phyloP scores from a whole-genome alignment of 2,113 vertebrate species.

The Lampris megalopsis region DNA sequence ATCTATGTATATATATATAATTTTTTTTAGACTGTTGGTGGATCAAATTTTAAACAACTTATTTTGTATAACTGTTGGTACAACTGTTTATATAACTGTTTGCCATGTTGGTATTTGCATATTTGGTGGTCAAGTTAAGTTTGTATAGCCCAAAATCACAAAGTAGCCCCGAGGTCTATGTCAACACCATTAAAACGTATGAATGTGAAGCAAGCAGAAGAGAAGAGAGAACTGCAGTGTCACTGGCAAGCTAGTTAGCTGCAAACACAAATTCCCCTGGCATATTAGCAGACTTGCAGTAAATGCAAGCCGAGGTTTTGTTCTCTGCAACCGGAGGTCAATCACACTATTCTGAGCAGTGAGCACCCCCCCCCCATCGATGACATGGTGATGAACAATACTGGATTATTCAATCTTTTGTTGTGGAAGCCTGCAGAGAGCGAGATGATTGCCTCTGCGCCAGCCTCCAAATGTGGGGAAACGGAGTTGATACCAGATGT shows the following conservation, averaged over 20 bases:
- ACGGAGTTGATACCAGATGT: conserved; percentile 43
- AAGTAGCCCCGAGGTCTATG: too few species aligned
- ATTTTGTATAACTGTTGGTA: not conserved
- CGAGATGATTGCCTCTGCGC: conserved; percentile 48
- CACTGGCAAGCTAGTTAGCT: conserved; percentile 44
- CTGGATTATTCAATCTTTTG: conserved; percentile 58
- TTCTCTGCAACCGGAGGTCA: conserved; percentile 45
- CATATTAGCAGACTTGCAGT: conserved; percentile 67
- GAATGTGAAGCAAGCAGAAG: not conserved
- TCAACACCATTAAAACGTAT: too few species aligned
- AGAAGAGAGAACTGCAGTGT: not conserved
- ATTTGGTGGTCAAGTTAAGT: not conserved
- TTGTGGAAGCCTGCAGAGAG: conserved; percentile 40
- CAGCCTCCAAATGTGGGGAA: not conserved
- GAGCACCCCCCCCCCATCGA: conserved; percentile 16
- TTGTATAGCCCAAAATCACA: too few species aligned
- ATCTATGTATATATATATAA: too few species aligned
- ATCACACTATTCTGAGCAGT: conserved; percentile 60
- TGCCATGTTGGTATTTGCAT: not conserved
- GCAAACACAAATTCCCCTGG: conserved; percentile 12
- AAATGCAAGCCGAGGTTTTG: conserved; percentile 50
- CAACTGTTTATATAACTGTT: not conserved
- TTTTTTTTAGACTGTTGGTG: too few species aligned
- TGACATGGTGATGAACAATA: too few species aligned
- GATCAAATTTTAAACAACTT: too few species aligned